Base-by-base conservation (phyloP, 2,113 vertebrate species). In the Connochaetes taurinus region DNA sequence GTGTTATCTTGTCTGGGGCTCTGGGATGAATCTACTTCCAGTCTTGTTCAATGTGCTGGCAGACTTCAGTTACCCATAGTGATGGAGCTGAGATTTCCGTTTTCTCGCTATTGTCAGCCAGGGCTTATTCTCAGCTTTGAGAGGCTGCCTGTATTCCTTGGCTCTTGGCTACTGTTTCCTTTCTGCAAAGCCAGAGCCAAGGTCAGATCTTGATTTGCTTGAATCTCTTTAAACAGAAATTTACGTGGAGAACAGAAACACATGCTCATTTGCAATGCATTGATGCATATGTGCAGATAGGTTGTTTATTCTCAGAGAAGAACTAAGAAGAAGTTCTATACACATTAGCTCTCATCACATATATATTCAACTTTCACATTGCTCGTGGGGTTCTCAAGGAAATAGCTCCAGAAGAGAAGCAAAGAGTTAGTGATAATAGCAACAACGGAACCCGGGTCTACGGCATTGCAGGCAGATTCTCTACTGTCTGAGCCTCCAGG, bases 371-470 rank as follows among this genome's bases (percentile, higher is more conserved):
- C 50, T 60, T 90, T 53, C 45, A 16, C 47, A 10, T 90, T 96
- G 90, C 45, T 96, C 21, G 8, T 94, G 92, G 84, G 87, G 45
- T 97, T 97, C 90, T 97, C 36, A 76, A 91, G 62, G 71, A 94
- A 95, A 94, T 64, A 78, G 31, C 25, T 40, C 58, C 29, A 53
- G 47, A 58, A 92, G 50, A 84, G 58, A 91, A 83, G 55, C 60
- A 67, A 40, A 4, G 43, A 67, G 11, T 95, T 93, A 29, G 78
- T 93, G 90, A 93, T 95, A 57, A 36, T 1, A 78, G 33, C 82
- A 83, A 81, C 21, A 23, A 47, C 2, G 1, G 2, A 74, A 2
- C 11, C 11, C 2, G 1, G 19, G 71, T 13, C 21, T 43, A 0
- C 36, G 14, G 71, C 36, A 2, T 25, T 74, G 21, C 36, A 14